Evolutionary conservation across 2,113 vertebrate species (phyloP).

Genomic region (Dermatemys mawii): DNA sequence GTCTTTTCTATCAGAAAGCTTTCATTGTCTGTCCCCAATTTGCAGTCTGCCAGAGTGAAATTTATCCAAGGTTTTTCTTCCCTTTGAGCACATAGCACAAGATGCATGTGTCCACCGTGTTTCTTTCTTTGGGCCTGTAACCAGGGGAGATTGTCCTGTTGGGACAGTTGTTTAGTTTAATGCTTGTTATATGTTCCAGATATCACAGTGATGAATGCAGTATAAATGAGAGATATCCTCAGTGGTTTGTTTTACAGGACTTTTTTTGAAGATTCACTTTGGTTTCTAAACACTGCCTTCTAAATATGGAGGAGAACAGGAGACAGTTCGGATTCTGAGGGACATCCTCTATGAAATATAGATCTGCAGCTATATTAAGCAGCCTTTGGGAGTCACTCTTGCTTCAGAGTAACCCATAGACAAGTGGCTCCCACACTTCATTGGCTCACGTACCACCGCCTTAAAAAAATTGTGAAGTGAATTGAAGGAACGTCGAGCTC

Average conservation of each 20-base stretch:
- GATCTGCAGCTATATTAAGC: background rate
- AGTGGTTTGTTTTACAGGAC: background rate
- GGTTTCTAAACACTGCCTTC: background rate
- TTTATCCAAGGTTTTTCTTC: background rate
- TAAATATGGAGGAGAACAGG: background rate
- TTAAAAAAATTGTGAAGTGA: background rate
- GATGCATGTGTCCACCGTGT: background rate
- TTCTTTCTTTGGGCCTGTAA: no score
- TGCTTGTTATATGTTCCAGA: background rate
- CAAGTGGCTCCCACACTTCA: background rate
- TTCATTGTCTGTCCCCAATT: background rate
- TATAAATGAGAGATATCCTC: background rate
- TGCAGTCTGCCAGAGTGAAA: background rate
- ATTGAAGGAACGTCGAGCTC: background rate
- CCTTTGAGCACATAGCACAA: background rate
- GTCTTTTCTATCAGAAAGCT: background rate
- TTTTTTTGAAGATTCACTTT: background rate
- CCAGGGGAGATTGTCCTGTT: background rate
- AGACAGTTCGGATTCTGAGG: background rate
- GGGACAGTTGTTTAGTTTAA: background rate
- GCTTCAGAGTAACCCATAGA: background rate
- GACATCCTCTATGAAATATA: accelerated
- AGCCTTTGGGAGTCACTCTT: background rate
- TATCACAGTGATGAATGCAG: background rate
- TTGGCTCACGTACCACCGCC: background rate